Base-by-base conservation (phyloP, 1,140 invertebrate species). In the Magallana gigas region DNA sequence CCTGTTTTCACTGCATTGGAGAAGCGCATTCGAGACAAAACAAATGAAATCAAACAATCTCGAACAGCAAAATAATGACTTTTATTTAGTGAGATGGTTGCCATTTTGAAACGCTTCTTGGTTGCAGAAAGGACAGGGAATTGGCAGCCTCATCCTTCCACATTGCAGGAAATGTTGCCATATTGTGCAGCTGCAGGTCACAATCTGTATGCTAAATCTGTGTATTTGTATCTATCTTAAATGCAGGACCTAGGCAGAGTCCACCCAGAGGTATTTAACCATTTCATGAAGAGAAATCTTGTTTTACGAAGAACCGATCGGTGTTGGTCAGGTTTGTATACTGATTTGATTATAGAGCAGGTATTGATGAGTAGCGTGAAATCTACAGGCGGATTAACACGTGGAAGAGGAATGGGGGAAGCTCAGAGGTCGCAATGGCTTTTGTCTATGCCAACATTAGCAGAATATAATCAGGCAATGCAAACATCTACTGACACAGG, bases 141-240 rank as follows among this genome's bases (percentile, higher is more conserved):
- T 48, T 48, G 36, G 36, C 36, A 48, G 36, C 36, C 3, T 48
- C 36, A 48, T 48, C 36, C 3, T 48, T 48, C 36, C 36, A 48
- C 36, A 48, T 48, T 48, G 36, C 36, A 36, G 36, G 36, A 36
- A 88, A 95, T 95, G 92, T 88, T 95, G n/a, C 94, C 94, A 16
- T 94, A 89, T 85, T 94, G 95, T 91, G 92, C 95, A 90, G 94
- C 95, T 11, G 84, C 90, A 85, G 94, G 95, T 48, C 95, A 95
- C 89, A 94, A 94, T 87, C 85, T 93, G 59, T 95, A 95, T 91
- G 94, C 95, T 7, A 95, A 95, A 93, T 94, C 93, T 83, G 88
- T 90, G 58, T 92, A 23, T 23, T 23, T 23, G 23, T 23, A 23
- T 23, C 23, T 23, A 23, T 23, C 23, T 23, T 23, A 23, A 94